Evolutionary conservation across 1,140 invertebrate genomes (phyloP).

Genomic region (Ectropis grisescens): DNA sequence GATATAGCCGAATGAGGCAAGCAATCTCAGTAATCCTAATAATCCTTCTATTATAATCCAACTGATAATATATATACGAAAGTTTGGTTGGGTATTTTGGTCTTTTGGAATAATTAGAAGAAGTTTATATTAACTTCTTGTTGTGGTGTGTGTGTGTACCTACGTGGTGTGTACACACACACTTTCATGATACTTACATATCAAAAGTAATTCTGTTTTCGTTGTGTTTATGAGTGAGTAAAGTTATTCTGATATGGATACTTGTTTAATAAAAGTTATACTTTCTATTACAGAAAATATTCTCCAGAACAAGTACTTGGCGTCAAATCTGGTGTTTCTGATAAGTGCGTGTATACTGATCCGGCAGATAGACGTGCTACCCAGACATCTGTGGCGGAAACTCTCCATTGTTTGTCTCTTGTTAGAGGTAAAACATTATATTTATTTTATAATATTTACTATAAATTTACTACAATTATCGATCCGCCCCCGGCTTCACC

Average conservation of each 20-base stretch:
- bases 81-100: too few species aligned
- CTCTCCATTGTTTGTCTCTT: slow-evolving; percentile 4
- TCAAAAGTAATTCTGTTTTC: neutral
- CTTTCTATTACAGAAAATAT: slow-evolving; percentile 10
- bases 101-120: too few species aligned
- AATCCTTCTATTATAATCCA: too few species aligned
- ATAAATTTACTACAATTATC: neutral
- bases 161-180: too few species aligned
- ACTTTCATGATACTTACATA: neutral
- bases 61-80: too few species aligned
- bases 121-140: too few species aligned
- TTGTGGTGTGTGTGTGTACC: too few species aligned
- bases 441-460: neutral
- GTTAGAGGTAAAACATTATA: slow-evolving; percentile 9
- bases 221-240: too few species aligned
- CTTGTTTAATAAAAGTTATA: too few species aligned
- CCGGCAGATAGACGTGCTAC: slow-evolving; percentile 4
- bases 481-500: neutral
- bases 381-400: slow-evolving; percentile 4
- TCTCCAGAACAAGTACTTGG: slow-evolving; percentile 8
- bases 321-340: slow-evolving; percentile 11
- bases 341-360: slow-evolving; percentile 10
- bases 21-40: too few species aligned
- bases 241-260: too few species aligned
- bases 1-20: too few species aligned